Evolutionary conservation across 2,113 vertebrate genomes (phyloP), one percentile per base, ranked within the genome.

Genomic region (Myotis brandtii): DNA sequence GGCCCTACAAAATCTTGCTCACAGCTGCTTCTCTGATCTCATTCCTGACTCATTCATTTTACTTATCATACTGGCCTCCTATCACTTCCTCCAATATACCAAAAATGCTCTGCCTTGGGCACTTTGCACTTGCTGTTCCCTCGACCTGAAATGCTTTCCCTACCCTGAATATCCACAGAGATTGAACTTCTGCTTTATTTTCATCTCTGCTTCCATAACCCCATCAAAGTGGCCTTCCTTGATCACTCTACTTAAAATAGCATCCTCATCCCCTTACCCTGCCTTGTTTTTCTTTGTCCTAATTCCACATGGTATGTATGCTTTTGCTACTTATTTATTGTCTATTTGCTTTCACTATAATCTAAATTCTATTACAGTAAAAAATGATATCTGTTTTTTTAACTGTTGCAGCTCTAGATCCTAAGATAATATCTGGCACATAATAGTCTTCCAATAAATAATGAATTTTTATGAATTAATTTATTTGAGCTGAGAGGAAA

Each of bases 381-480:
- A 89, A 91, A 83, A 64, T 73, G 20, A 9, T 5, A 13, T 69
- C n/a, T 43, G 23, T 79, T 43, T 76, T 66, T 75, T 46, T 67
- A 32, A n/a, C 14, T 17, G 9, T 40, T 86, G 16, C 4, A 6
- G 69, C 23, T 56, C 73, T 73, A 69, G 54, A 83, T 92, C 64
- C 17, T 62, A 59, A 76, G n/a, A 64, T 2, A 70, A n/a, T 56
- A 75, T 86, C 48, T 93, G 70, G 20, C 34, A 92, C n/a, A 69
- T 32, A 80, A 79, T 54, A 82, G 52, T 62, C 23, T 75, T 92
- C 59, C 23, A 34, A 32, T 64, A 67, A 93, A 69, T 84, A 81
- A 92, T 54, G 21, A 67, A 54, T 73, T 93, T 90, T 76, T 86
- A 88, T 75, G 46, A 79, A 91, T 96, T 84, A 66, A 81, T 69